Evolutionary conservation across 1,140 invertebrate genomes (phyloP), one percentile per base, ranked within the genome.

Genomic region (Mylabris phalerata): DNA sequence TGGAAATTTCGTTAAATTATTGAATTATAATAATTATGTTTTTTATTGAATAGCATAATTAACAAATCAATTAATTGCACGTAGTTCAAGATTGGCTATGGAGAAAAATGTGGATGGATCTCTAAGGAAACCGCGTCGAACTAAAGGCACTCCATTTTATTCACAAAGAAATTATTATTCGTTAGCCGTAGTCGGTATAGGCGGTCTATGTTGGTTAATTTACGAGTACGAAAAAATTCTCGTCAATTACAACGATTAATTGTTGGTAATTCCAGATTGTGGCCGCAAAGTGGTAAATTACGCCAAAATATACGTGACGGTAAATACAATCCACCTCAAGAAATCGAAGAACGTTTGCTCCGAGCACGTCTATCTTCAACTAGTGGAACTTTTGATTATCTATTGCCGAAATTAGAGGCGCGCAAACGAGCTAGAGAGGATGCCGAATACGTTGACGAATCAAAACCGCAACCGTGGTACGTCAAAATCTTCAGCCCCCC

Each of bases 121-220:
- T 61, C 51, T 68, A 27, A 56, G 77, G 66, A 80, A 80, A 73
- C 77, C 79, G 57, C 75, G 78, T 66, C 70, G 74, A 71, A 63
- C 78, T 57, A 74, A 72, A 69, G 79, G 79, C 58, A 79, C 79
- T 41, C 79, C 79, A 24, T 75, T 77, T 51, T 73, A 68, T 55
- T 66, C 48, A 57, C 66, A 71, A 42, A 67, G 77, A 64, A 77
- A 78, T 66, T 66, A 72, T 60, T 66, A 74, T 62, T 42, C 11
- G 11, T 10, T 42, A n/a, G 74, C 70, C 47, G 44, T 63, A 24
- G 69, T 60, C 9, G 50, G 55, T 10, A 7, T 75, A 39, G 60
- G 65, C 11, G 71, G 59, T 2, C 2, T 71, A 9, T 60, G 24
- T 55, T 67, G 68, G 63, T 57, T 54, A 25, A 11, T 67, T 9